Evolutionary conservation across 2,888 invertebrate genomes (phyloP).

Genomic region (Galeruca laticollis): DNA sequence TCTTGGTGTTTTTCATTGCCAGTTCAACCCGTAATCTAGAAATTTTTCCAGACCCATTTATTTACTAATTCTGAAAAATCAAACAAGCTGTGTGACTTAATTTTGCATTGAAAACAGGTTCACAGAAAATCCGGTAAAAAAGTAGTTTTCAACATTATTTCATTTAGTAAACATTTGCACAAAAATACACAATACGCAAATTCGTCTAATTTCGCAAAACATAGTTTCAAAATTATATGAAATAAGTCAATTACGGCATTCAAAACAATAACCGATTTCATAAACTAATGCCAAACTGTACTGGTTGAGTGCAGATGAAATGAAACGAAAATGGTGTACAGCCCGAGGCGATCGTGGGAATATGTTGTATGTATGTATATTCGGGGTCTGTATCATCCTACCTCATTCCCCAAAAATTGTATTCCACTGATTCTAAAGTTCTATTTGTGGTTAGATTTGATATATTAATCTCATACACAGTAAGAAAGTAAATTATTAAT

Average conservation of each 20-base stretch:
- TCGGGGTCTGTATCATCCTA: background rate
- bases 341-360: slow-evolving; percentile 52
- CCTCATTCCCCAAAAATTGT: slow-evolving; percentile 33
- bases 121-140: too few species aligned
- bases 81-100: too few species aligned
- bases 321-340: slow-evolving; percentile 61
- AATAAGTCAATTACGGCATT: slow-evolving; percentile 55
- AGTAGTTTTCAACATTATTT: too few species aligned
- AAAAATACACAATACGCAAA: slow-evolving; percentile 5
- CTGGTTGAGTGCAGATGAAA: slow-evolving; percentile 62
- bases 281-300: slow-evolving; percentile 63
- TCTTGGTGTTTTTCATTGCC: too few species aligned
- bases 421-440: slow-evolving; percentile 58
- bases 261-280: slow-evolving; percentile 62
- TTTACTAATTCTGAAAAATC: too few species aligned
- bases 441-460: slow-evolving; percentile 56
- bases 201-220: slow-evolving; percentile 6
- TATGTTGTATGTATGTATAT: slow-evolving; percentile 4
- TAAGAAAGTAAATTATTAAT: too few species aligned
- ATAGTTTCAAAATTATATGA: slow-evolving; percentile 18
- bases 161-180: background rate
- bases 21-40: too few species aligned
- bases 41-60: too few species aligned
- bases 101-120: too few species aligned
- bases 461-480: too few species aligned